Evolutionary conservation across 1,140 invertebrate species (phyloP).

Genomic region (Drosophila micromelanica): DNA sequence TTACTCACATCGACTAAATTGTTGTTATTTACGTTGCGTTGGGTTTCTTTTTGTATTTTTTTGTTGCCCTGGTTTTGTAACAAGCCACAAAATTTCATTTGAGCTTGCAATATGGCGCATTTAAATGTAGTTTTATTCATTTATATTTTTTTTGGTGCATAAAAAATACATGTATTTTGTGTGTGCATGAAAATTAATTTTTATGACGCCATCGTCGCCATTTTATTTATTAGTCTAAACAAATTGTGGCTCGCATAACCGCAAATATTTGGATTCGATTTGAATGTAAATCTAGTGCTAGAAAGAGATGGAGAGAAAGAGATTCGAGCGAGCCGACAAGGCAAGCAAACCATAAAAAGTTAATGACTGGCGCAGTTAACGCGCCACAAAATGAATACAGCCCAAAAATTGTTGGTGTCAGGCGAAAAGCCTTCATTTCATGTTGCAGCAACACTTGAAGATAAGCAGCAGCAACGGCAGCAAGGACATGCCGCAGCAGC

Average conservation of each 20-base stretch:
- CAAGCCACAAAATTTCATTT: slow-evolving; percentile 82
- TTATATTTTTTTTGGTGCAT: slow-evolving; percentile 9
- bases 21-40: slow-evolving; percentile 45
- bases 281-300: slow-evolving; percentile 39
- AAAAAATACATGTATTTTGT: not conserved
- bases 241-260: slow-evolving; percentile 59
- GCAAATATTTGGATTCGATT: slow-evolving; percentile 72
- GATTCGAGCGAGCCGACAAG: not conserved
- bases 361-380: slow-evolving; percentile 71
- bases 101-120: slow-evolving; percentile 76
- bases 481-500: slow-evolving; percentile 35
- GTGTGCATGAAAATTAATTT: slow-evolving; percentile 57
- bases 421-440: slow-evolving; percentile 60
- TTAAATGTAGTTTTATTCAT: slow-evolving; percentile 55
- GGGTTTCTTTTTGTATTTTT: slow-evolving; percentile 30
- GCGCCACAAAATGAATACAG: slow-evolving; percentile 47
- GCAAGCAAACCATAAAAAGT: slow-evolving; percentile 54
- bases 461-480: slow-evolving; percentile 51
- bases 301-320: not conserved
- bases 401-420: slow-evolving; percentile 18
- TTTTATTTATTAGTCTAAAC: slow-evolving; percentile 60
- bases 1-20: not conserved
- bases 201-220: slow-evolving; percentile 40
- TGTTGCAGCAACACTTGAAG: slow-evolving; percentile 74
- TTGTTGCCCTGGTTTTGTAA: slow-evolving; percentile 49